Percentiles rank a stretch among this genome's conserved stretches.
Evolutionary conservation across 37 sponge, comb jelly and placozoan genomes (phyloP).

Genomic region (Diacarnus erythraeanus): DNA sequence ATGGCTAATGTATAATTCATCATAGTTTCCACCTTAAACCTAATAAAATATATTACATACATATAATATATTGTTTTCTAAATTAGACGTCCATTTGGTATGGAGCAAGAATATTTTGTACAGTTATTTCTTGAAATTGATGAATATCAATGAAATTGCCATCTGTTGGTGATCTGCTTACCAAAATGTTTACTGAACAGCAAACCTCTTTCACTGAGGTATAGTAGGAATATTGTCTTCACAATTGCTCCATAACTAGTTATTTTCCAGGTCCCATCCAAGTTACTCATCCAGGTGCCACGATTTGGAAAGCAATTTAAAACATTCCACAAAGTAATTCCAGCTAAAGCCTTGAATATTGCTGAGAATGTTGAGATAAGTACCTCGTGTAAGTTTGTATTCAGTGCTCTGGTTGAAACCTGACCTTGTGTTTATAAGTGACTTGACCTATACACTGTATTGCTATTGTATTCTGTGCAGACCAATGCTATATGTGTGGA

Average conservation of each 20-base stretch:
- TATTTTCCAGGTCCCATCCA: slow-evolving; percentile 73
- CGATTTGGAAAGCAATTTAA: slow-evolving; percentile 90
- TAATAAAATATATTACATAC: too few species aligned
- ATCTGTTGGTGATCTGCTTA: slow-evolving; percentile 36
- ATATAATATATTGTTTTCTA: too few species aligned
- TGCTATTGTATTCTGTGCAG: not conserved
- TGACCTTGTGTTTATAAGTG: too few species aligned
- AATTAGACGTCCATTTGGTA: slow-evolving; percentile 73
- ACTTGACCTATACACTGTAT: too few species aligned
- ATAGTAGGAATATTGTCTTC: too few species aligned
- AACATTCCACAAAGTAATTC: too few species aligned
- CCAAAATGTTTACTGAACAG: slow-evolving; percentile 61
- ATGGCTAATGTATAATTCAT: too few species aligned
- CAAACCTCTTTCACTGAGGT: slow-evolving; percentile 69
- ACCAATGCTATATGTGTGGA: slow-evolving; percentile 1
- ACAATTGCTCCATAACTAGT: too few species aligned
- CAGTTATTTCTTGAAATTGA: slow-evolving; percentile 78
- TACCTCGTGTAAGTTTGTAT: not conserved
- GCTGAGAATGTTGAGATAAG: not conserved
- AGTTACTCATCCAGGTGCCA: slow-evolving; percentile 85
- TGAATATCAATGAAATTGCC: slow-evolving; percentile 1
- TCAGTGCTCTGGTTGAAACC: too few species aligned
- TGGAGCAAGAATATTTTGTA: slow-evolving; percentile 71
- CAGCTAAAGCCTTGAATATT: slow-evolving; percentile 58
- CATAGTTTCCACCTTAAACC: too few species aligned